Conservation (phyloP, 2,113 vertebrate genomes). For the Chaetodon auriga region DNA sequence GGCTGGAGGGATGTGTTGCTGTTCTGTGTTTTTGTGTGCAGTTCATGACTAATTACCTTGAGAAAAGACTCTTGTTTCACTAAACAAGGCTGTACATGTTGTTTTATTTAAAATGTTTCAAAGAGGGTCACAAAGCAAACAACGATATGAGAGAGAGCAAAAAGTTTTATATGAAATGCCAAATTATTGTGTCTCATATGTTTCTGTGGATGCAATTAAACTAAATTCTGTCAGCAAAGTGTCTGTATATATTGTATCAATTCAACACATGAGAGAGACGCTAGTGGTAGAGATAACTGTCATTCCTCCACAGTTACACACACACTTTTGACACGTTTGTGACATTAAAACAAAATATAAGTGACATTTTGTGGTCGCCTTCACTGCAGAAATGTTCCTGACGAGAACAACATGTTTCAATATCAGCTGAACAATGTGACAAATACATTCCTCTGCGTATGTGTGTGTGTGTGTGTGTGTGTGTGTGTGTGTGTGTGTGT, state of each 20-base stretch:
- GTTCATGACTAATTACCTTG: conserved; percentile 7
- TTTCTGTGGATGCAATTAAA: conserved; percentile 65
- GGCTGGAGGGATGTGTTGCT: conserved; percentile 29
- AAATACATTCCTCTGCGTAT: not conserved
- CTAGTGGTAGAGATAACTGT: not conserved
- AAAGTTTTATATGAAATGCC: conserved; percentile 37
- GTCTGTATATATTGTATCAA: conserved; percentile 12
- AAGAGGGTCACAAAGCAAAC: not conserved
- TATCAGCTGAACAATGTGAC: not conserved
- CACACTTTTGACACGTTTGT: conserved; percentile 6
- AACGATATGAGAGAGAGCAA: conserved; percentile 29
- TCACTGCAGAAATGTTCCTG: not conserved
- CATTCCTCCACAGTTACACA: not conserved
- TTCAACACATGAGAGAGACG: not conserved
- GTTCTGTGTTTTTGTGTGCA: conserved; percentile 37
- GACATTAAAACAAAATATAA: not conserved
- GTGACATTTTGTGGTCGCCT: not conserved
- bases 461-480: not conserved
- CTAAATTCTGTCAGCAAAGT: conserved; percentile 36
- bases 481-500: not conserved
- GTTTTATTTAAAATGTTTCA: conserved; percentile 27
- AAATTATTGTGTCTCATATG: conserved; percentile 45
- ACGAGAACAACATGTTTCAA: not conserved
- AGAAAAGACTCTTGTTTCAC: conserved; percentile 15
- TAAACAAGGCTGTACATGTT: conserved; percentile 43